Conservation (phyloP, 2,797 vertebrate genomes). For the Hemibagrus guttatus region DNA sequence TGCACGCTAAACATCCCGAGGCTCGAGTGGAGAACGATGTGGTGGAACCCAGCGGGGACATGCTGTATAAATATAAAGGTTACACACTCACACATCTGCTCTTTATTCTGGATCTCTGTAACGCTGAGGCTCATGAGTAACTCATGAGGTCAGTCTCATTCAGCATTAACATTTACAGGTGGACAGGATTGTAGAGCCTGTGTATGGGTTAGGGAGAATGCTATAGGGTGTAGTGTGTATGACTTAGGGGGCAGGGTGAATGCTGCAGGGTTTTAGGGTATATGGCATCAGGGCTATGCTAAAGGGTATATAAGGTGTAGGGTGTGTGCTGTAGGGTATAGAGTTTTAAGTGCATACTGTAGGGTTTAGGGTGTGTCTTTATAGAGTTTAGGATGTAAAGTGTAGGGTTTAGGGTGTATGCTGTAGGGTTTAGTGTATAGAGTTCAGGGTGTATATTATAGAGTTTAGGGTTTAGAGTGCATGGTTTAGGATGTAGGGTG, state of each 20-base stretch:
- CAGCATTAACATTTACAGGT: background rate
- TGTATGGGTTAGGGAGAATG: background rate
- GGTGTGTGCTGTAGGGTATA: background rate
- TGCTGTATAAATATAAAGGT: conserved; percentile 90
- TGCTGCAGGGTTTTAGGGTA: background rate
- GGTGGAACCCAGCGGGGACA: conserved; percentile 86
- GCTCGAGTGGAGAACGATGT: conserved; percentile 82
- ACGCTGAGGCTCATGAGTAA: background rate
- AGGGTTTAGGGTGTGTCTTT: background rate
- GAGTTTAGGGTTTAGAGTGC: background rate
- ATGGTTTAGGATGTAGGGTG: background rate
- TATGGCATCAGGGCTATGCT: background rate
- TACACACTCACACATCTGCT: background rate
- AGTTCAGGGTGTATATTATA: background rate
- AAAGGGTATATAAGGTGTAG: background rate
- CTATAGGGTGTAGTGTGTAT: background rate
- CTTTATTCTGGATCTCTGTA: background rate
- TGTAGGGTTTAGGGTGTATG: background rate
- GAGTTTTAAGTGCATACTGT: too few relatives aligned
- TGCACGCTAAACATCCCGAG: conserved; percentile 78
- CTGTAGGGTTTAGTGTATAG: background rate
- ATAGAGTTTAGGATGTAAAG: background rate
- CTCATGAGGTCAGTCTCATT: background rate
- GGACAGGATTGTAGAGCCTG: background rate
- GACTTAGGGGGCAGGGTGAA: background rate